Evolutionary conservation across 2,888 invertebrate genomes (phyloP), one percentile per base, ranked within the genome.

Genomic region (Nomada goodeniana): DNA sequence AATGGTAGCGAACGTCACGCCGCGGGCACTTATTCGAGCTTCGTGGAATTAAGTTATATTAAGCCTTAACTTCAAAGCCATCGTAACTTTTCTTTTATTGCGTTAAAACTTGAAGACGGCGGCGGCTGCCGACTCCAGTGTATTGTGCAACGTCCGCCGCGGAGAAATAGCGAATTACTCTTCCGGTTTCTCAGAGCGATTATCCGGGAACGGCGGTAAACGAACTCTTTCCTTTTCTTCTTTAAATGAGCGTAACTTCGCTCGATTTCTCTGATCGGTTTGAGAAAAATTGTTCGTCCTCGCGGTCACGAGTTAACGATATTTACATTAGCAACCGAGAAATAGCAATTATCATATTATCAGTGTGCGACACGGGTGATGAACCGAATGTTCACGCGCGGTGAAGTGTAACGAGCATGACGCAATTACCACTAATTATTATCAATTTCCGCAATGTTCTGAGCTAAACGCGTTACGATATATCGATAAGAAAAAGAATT

Each of bases 61-160:
- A 13, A 23, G 64, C 29, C 13, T 55, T 61, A 82, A 77, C 79
- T 85, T 75, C 60, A 36, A 70, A 65, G 67, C 52, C 53, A 18
- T 55, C 29, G 64, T 15, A 87, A 86, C 73, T 86, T 86, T 73
- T 84, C 77, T 84, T 79, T 81, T 70, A 86, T 81, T 84, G 75
- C 79, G 71, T 83, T 86, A 83, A 85, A 83, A 85, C 36, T 86
- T 86, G 23, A 42, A 55, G n/a, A 76, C 76, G 71, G 71, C 61
- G 67, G 65, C 47, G 29, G 65, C 47, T 23, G 29, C 20, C 47
- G 18, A 47, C 60, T 57, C 64, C 26, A 71, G 50, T 78, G 69
- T 68, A 86, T 75, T 74, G 78, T 53, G 59, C 80, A 69, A 57
- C 44, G 65, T 67, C 29, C 23, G 9, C 55, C 55, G 50, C 74